Percentiles rank a stretch among this genome's conserved stretches.
Evolutionary conservation across 1,140 invertebrate genomes (phyloP).

Genomic region (Penaeus indicus): DNA sequence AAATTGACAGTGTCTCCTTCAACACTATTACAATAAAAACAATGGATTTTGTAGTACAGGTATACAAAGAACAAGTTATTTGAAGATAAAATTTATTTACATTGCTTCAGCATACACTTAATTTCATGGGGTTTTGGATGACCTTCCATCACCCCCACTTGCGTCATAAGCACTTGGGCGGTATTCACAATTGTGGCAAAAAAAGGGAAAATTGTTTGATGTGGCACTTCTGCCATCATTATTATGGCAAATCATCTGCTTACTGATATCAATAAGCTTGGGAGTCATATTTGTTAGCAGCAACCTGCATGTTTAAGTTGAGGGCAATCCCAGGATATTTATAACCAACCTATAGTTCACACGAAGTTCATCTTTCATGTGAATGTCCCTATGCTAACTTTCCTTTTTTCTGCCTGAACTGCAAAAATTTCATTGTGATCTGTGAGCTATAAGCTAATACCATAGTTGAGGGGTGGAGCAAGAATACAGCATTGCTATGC

Average conservation of each 20-base stretch:
- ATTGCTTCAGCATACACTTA: conserved; percentile 63
- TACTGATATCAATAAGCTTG: too few species aligned
- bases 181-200: conserved; percentile 38
- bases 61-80: not conserved
- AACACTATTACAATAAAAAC: too few species aligned
- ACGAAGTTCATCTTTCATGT: not conserved
- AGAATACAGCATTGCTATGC: conserved; percentile 37
- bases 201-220: conserved; percentile 1
- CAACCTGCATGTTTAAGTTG: too few species aligned
- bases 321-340: not conserved
- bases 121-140: conserved; percentile 38
- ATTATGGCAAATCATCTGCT: too few species aligned
- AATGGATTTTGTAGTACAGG: too few species aligned
- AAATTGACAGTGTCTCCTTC: too few species aligned
- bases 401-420: conserved; percentile 42
- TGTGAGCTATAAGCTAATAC: conserved; percentile 56
- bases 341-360: conserved; percentile 8
- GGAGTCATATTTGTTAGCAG: too few species aligned
- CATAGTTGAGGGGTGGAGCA: conserved; percentile 51
- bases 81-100: conserved; percentile 64
- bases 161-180: conserved; percentile 44
- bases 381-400: not conserved
- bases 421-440: conserved; percentile 29
- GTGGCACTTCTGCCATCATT: too few species aligned
- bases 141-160: conserved; percentile 26